phyloP scores from a whole-genome alignment of 2,113 vertebrate genomes.

The Cavia aperea region DNA sequence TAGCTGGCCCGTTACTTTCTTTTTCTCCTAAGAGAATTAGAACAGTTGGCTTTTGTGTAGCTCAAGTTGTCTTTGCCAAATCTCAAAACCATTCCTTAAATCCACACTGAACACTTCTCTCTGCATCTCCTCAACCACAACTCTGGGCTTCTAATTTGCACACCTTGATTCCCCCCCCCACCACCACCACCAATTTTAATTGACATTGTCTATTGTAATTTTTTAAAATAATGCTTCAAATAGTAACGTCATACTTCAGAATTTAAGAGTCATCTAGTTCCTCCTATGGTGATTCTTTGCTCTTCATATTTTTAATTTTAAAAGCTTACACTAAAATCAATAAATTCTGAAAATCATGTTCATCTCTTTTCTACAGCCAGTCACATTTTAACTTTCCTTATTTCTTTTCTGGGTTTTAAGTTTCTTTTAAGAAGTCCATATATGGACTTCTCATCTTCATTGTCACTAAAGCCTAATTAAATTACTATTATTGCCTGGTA shows the following conservation, averaged over 20 bases:
- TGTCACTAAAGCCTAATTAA: constrained; percentile 50
- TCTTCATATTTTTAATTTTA: constrained; percentile 41
- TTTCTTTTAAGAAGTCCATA: constrained; percentile 24
- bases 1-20: neutral
- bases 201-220: neutral
- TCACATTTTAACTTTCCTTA: constrained; percentile 32
- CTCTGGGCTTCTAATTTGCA: neutral
- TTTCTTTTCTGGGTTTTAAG: constrained; percentile 35
- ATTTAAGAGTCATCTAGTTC: constrained; percentile 49
- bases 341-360: constrained; percentile 47
- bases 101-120: neutral
- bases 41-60: neutral
- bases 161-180: neutral
- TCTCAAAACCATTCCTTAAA: neutral
- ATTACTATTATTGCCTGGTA: constrained; percentile 46
- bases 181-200: constrained; percentile 11
- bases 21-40: neutral
- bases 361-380: constrained; percentile 44
- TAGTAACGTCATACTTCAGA: neutral
- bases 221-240: neutral
- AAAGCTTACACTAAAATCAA: constrained; percentile 36
- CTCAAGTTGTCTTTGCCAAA: neutral
- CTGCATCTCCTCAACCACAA: neutral
- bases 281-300: constrained; percentile 21
- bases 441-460: constrained; percentile 41